These are phyloP conservation scores for Gibbula magus DNA, from an alignment of 2,888 invertebrate genomes.

Conservation along the genomic window DNA sequence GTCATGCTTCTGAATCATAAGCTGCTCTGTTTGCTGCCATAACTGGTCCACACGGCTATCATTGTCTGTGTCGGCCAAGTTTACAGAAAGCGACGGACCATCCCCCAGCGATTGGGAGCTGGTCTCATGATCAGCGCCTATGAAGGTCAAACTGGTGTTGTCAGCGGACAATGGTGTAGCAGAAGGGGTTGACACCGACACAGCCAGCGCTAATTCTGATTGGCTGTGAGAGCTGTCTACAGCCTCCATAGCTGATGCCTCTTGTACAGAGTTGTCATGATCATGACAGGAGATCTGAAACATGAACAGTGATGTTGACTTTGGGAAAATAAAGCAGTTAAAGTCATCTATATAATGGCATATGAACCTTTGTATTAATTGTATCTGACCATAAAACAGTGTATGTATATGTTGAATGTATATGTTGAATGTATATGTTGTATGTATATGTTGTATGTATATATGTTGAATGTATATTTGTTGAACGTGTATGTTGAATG, in stretches of 20 bases:
- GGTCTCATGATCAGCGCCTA: not conserved
- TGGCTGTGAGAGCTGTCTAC: not conserved
- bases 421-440: too few relatives aligned
- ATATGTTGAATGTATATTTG: too few relatives aligned
- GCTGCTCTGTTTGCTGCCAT: slow-evolving; percentile 58
- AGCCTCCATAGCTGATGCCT: slow-evolving; percentile 32
- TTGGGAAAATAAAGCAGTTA: too few relatives aligned
- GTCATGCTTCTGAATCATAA: slow-evolving; percentile 53
- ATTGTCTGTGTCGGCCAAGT: not conserved
- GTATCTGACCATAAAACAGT: too few relatives aligned
- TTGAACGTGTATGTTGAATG: too few relatives aligned
- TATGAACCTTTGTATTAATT: too few relatives aligned
- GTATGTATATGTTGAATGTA: too few relatives aligned
- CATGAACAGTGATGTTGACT: slow-evolving; percentile 10
- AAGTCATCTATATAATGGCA: too few relatives aligned
- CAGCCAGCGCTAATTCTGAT: not conserved
- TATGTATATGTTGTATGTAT: too few relatives aligned
- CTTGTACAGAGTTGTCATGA: slow-evolving; percentile 38
- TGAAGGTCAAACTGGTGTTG: slow-evolving; percentile 14
- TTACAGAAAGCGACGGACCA: not conserved
- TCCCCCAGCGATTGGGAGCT: not conserved
- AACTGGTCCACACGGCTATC: slow-evolving; percentile 38
- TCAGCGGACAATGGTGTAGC: slow-evolving; percentile 9
- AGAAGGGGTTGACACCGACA: not conserved
- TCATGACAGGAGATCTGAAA: slow-evolving; percentile 65